These are phyloP conservation scores for Microchirus variegatus DNA, from an alignment of 2,797 vertebrate genomes.

Conservation along the genomic window DNA sequence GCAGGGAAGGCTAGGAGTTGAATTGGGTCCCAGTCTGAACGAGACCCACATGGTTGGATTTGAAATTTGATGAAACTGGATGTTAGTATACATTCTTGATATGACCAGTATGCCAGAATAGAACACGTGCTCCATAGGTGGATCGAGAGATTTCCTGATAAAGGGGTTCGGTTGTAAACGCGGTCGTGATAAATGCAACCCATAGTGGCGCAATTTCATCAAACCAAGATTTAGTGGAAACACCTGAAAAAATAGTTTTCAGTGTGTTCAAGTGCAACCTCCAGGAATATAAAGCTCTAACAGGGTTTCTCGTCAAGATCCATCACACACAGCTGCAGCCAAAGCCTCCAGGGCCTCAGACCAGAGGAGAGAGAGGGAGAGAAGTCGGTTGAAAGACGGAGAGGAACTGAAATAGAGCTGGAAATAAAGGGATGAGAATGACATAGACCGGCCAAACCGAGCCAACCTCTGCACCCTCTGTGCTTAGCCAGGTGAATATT, in stretches of 20 bases:
- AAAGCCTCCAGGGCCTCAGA: slow-evolving; percentile 14
- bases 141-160: no score
- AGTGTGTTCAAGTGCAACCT: slow-evolving; percentile 15
- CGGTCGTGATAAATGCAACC: slow-evolving; percentile 14
- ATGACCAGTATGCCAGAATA: neutral
- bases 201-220: neutral
- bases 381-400: slow-evolving; percentile 8
- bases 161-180: neutral
- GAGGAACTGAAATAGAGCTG: slow-evolving; percentile 46
- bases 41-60: slow-evolving; percentile 20
- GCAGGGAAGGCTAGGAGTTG: slow-evolving; percentile 15
- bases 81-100: slow-evolving; percentile 22
- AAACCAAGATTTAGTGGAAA: slow-evolving; percentile 10
- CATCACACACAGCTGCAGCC: slow-evolving; percentile 20
- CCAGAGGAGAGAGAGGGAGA: neutral
- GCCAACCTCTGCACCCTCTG: slow-evolving; percentile 53
- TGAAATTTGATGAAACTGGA: slow-evolving; percentile 18
- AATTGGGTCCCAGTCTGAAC: slow-evolving; percentile 25
- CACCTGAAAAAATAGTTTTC: slow-evolving; percentile 2
- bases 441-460: slow-evolving; percentile 45
- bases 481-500: slow-evolving; percentile 74
- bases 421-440: slow-evolving; percentile 48
- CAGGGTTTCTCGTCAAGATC: slow-evolving; percentile 28
- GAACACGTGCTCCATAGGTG: no score
- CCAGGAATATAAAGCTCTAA: slow-evolving; percentile 22